Base-by-base conservation (phyloP, 2,888 invertebrate genomes). In the Synergus umbraculus region DNA sequence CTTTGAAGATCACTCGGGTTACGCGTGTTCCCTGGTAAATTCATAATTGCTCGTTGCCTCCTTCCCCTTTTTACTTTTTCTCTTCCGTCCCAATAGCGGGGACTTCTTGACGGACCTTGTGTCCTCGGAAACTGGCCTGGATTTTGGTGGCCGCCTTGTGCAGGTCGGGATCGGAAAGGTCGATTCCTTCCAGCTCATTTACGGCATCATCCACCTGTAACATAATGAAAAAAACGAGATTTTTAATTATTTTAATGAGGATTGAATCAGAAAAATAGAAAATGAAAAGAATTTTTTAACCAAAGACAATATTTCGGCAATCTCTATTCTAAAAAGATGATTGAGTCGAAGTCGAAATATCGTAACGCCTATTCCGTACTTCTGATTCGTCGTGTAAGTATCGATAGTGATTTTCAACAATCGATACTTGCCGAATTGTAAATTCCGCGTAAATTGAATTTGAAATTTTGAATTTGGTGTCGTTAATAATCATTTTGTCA, bases 131-230 rank as follows among this genome's bases (percentile, higher is more conserved):
- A 76, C 97, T 97, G 78, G 97, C 97, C 91, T 98, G 97, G 85
- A 98, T 98, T 93, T 97, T 97, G 82, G 97, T 97, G 44, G 98
- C 98, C 0, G 97, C 97, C 91, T 97, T 97, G 93, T 97, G 96
- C 88, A 97, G 93, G 87, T 97, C 96, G 22, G 97, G 97, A 93
- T 98, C 97, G 83, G 95, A 94, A 85, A 97, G 94, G 92, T 97
- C 97, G 86, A 97, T 96, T 91, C 94, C 93, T 79, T 97, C 96
- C 92, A 97, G 94, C 90, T 97, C 96, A 90, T 97, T 96, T 66
- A 89, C 85, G 64, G 90, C 88, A 76, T 90, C 89, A 81, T 91
- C 88, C 82, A 91, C 90, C 93, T 93, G 89, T 0, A 79, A 64
- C 18, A 49, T 44, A 76, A 60, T n/a, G 3, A 8, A 84, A 83